phyloP scores from a whole-genome alignment of 2,113 vertebrate genomes.

The Dryoscopus gambensis region DNA sequence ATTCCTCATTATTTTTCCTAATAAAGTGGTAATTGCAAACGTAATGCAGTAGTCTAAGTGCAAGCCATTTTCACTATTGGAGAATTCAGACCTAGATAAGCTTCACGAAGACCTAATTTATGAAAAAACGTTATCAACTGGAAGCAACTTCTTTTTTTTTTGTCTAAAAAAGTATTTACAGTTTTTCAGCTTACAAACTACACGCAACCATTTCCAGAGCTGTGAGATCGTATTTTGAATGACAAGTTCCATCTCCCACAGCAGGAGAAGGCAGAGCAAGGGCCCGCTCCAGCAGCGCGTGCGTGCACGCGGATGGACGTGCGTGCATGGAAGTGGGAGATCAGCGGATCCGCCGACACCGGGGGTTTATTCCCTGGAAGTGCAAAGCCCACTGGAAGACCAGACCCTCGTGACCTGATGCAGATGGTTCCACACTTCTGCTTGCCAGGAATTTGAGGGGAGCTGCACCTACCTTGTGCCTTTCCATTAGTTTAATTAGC shows the following conservation, averaged over 20 bases:
- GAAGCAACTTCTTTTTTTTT: background rate
- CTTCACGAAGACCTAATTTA: constrained; percentile 20
- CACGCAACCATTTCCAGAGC: background rate
- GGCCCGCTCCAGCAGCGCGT: background rate
- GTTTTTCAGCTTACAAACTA: constrained; percentile 41
- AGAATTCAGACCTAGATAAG: constrained; percentile 44
- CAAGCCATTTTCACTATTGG: constrained; percentile 59
- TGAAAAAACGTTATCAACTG: background rate
- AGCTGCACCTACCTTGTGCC: background rate
- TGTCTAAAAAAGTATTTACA: constrained; percentile 61
- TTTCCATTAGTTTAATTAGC: background rate
- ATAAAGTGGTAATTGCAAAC: constrained; percentile 48
- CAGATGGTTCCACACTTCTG: background rate
- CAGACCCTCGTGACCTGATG: background rate
- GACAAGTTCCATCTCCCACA: background rate
- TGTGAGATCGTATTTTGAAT: background rate
- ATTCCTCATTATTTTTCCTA: background rate
- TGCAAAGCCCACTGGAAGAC: background rate
- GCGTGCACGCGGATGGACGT: background rate
- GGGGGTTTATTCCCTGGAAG: background rate
- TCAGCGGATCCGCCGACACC: background rate
- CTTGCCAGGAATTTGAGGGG: background rate
- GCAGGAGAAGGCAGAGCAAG: background rate
- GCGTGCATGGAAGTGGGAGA: background rate
- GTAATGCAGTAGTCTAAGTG: constrained; percentile 44